Base-by-base conservation (phyloP, 2,888 invertebrate species). In the Phortica magna region DNA sequence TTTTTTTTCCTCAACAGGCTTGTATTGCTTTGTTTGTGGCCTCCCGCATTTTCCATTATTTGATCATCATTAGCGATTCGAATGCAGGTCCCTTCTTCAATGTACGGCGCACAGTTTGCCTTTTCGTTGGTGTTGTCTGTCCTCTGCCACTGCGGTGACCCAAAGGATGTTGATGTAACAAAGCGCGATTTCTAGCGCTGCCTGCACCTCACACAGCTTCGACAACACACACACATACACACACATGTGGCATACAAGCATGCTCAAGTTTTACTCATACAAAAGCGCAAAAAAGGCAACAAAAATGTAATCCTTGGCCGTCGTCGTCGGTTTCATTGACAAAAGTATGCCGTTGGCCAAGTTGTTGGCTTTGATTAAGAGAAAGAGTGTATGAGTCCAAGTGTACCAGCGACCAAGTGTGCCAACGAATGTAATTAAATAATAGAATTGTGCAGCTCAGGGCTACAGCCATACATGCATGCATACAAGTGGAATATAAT, bases 31-130 rank as follows among this genome's bases (percentile, higher is more conserved):
- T 71, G 55, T 71, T 71, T 71, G 70, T 42, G 61, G 59, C 73
- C 73, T 73, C 79, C 81, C 71, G 76, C 79, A 79, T 84, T 83
- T 76, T 81, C 80, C 84, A 83, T 87, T 87, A 87, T 87, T 87
- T 87, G 86, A 87, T 87, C 86, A 87, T 87, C 86, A 87, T 87
- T 87, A 87, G 86, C 85, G 86, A 87, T 86, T 86, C 80, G 83
- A 83, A 67, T 77, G 80, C 64, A 76, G 78, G 79, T 65, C 71
- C 77, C 76, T 59, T 10, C 59, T 19, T 59, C 80, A n/a, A n/a
- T n/a, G n/a, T n/a, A n/a, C n/a, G n/a, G n/a, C n/a, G n/a, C n/a
- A 10, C 1, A 2, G 31, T 31, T 31, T 31, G 31, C 31, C 31
- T 31, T 31, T 31, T 31, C 31, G 81, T 79, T 80, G 79, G 78